A percentile compares a stretch with the other conserved stretches of the same genome.
phyloP scores from a whole-genome alignment of 2,113 vertebrate species.

The Cacatua alba region DNA sequence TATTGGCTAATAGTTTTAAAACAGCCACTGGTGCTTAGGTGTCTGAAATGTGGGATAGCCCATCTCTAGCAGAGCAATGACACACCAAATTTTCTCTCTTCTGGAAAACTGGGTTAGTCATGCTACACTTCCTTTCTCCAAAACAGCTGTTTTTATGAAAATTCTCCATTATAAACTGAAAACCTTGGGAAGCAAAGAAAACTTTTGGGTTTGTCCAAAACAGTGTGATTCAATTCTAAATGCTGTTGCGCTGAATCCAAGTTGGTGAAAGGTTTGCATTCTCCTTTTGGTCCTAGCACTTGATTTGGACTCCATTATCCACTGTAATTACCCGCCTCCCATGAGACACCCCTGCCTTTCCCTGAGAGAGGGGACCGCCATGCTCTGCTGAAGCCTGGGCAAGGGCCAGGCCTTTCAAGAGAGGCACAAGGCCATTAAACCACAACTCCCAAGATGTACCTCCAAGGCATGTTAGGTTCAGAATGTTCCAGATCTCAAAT shows the following conservation, averaged over 20 bases:
- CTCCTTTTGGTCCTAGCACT: not conserved
- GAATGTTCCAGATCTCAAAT: not conserved
- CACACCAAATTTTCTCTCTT: not conserved
- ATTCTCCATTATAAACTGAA: not conserved
- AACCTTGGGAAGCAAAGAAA: not conserved
- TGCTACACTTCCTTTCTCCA: not conserved
- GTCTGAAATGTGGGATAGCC: not conserved
- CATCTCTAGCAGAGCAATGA: not conserved
- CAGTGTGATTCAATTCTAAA: not conserved
- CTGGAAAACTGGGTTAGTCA: not conserved
- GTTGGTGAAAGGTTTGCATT: not conserved
- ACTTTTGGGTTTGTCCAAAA: not conserved
- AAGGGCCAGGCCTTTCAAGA: not conserved
- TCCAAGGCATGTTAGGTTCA: not conserved
- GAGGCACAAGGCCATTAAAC: not conserved
- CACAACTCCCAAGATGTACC: not conserved
- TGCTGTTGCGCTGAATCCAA: not conserved
- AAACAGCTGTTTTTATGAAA: not conserved
- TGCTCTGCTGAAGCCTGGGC: not conserved
- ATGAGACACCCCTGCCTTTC: not conserved
- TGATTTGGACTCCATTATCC: not conserved
- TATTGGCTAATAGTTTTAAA: not conserved
- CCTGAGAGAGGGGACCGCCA: rapidly evolving
- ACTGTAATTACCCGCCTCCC: not conserved
- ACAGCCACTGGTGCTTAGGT: not conserved